Conservation (phyloP, 2,113 vertebrate genomes). For the Cepphus grylle region DNA sequence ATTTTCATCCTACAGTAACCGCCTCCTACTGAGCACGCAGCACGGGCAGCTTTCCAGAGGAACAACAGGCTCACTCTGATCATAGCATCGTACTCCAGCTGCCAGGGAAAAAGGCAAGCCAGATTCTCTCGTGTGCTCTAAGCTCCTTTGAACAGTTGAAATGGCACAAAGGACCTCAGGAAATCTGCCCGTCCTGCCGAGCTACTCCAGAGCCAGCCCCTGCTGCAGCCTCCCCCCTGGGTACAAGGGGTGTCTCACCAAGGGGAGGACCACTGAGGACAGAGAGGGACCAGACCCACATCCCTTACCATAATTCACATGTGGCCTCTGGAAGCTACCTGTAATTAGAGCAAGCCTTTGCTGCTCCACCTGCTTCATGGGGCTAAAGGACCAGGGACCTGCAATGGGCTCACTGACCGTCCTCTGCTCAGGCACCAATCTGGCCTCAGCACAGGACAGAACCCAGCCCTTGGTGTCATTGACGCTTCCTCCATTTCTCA, state of each 20-base stretch:
- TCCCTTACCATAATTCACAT: not conserved
- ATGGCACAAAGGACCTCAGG: not conserved
- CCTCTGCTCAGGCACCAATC: not conserved
- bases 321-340: not conserved
- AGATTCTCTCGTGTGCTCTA: rapidly evolving
- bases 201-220: not conserved
- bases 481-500: not conserved
- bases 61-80: constrained; percentile 6
- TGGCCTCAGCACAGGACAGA: not conserved
- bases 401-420: not conserved
- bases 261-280: not conserved
- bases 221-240: not conserved
- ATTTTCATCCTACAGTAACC: constrained; percentile 4
- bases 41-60: not conserved
- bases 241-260: not conserved
- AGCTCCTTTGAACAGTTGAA: not conserved
- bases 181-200: not conserved
- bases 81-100: not conserved
- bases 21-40: not conserved
- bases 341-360: not conserved
- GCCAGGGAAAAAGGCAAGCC: not conserved
- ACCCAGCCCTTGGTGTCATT: not conserved
- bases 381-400: not conserved
- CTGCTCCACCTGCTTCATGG: not conserved
- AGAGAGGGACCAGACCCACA: not conserved